Percentiles rank a stretch among this genome's conserved stretches.
Conservation (phyloP, 2,888 invertebrate species). For the Bedellia somnulentella region DNA sequence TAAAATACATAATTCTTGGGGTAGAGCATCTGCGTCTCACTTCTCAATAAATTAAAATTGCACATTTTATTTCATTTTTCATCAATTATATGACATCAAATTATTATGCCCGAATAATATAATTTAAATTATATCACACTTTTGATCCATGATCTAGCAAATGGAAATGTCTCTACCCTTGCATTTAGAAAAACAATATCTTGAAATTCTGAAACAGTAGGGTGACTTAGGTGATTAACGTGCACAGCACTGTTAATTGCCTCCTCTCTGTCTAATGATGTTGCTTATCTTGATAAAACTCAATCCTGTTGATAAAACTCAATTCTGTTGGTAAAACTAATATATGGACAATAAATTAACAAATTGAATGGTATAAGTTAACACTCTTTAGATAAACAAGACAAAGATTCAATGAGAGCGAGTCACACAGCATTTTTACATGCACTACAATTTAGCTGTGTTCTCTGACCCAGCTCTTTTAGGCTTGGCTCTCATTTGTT, state of each 20-base stretch:
- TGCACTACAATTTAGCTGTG: constrained; percentile 32
- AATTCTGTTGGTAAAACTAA: too few species aligned
- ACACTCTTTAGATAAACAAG: constrained; percentile 36
- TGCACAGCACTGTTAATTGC: too few species aligned
- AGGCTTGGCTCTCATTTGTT: constrained; percentile 57
- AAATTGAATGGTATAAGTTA: too few species aligned
- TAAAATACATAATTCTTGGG: constrained; percentile 24
- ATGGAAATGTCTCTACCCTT: too few species aligned
- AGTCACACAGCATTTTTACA: constrained; percentile 33
- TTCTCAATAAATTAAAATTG: constrained; percentile 16
- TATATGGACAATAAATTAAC: too few species aligned
- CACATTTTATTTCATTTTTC: too few species aligned
- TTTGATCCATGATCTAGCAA: constrained; percentile 50
- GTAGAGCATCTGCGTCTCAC: constrained; percentile 43
- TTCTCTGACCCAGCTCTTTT: constrained; percentile 21
- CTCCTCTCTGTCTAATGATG: too few species aligned
- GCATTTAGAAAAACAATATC: too few species aligned
- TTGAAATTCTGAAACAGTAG: too few species aligned
- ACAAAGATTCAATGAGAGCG: constrained; percentile 23
- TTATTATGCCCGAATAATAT: constrained; percentile 17
- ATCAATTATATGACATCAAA: constrained; percentile 7
- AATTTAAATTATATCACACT: constrained; percentile 35
- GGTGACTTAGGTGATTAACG: too few species aligned
- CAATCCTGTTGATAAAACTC: too few species aligned
- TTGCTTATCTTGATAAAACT: too few species aligned